Percentiles rank a stretch among this genome's conserved stretches.
Evolutionary conservation across 2,888 invertebrate species (phyloP).

Genomic region (Ceramica pisi): DNA sequence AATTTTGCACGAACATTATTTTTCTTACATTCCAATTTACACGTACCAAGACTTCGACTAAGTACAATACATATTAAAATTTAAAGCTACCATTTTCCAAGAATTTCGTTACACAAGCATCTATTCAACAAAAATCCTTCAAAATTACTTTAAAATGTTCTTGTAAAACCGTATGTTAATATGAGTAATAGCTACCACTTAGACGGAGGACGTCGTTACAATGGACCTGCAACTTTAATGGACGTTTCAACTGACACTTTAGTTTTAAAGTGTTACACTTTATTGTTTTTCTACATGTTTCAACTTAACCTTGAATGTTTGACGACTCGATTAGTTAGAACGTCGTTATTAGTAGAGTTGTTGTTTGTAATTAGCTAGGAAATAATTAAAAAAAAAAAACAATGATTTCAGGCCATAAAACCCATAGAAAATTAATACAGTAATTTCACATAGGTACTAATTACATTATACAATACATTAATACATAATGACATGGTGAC

Average conservation of each 20-base stretch:
- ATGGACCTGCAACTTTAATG: conserved; percentile 42
- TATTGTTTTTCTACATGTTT: conserved; percentile 38
- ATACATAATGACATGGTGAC: too few relatives aligned
- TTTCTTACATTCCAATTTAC: neutral
- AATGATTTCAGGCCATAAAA: too few relatives aligned
- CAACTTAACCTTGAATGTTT: conserved; percentile 40
- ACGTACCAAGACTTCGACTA: neutral
- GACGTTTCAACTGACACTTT: conserved; percentile 32
- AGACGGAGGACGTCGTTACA: conserved; percentile 34
- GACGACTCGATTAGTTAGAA: conserved; percentile 17
- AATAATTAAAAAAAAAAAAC: too few relatives aligned
- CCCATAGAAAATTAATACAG: too few relatives aligned
- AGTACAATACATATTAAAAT: neutral
- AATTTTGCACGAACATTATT: neutral
- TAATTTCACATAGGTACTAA: too few relatives aligned
- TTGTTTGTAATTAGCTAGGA: neutral
- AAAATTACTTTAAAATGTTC: conserved; percentile 16
- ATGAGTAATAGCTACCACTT: conserved; percentile 33
- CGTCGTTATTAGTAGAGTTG: neutral
- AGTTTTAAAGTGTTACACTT: conserved; percentile 43
- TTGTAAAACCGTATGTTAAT: conserved; percentile 14
- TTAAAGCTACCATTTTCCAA: neutral
- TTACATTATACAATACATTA: too few relatives aligned
- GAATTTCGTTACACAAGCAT: neutral
- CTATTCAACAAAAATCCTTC: conserved; percentile 7